Conservation (phyloP, 2,113 vertebrate genomes). For the Myrmecophaga tridactyla region DNA sequence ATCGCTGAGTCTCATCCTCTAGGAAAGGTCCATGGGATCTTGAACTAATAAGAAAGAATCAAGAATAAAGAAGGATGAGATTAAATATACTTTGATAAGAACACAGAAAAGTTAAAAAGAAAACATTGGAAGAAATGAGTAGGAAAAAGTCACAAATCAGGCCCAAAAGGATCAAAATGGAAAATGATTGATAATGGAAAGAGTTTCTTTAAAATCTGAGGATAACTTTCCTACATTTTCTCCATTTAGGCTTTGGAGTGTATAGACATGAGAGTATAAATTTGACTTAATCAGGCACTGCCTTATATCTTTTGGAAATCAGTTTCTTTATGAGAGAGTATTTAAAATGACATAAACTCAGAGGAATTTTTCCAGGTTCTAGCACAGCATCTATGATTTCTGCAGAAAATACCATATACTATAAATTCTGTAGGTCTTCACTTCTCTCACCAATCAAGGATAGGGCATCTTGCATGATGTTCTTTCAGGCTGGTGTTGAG, state of each 20-base stretch:
- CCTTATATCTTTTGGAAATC: neutral
- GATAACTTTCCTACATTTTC: neutral
- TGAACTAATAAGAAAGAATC: neutral
- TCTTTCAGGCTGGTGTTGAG: neutral
- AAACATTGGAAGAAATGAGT: neutral
- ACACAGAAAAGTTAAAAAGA: neutral
- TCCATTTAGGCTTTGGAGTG: neutral
- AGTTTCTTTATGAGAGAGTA: neutral
- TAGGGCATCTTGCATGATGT: neutral
- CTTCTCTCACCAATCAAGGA: neutral
- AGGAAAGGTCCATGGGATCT: neutral
- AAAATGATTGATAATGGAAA: neutral
- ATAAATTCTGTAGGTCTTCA: neutral
- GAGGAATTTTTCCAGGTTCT: neutral
- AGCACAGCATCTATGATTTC: neutral
- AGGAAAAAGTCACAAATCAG: neutral
- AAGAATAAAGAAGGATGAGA: neutral
- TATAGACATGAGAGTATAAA: neutral
- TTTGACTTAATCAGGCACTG: neutral
- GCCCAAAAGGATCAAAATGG: neutral
- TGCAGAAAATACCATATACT: neutral
- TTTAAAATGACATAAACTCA: neutral
- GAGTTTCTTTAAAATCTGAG: neutral
- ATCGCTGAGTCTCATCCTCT: neutral
- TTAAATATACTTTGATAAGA: neutral